phyloP scores from a whole-genome alignment of 2,113 vertebrate species.

The Cyphomyrus discorhynchus region DNA sequence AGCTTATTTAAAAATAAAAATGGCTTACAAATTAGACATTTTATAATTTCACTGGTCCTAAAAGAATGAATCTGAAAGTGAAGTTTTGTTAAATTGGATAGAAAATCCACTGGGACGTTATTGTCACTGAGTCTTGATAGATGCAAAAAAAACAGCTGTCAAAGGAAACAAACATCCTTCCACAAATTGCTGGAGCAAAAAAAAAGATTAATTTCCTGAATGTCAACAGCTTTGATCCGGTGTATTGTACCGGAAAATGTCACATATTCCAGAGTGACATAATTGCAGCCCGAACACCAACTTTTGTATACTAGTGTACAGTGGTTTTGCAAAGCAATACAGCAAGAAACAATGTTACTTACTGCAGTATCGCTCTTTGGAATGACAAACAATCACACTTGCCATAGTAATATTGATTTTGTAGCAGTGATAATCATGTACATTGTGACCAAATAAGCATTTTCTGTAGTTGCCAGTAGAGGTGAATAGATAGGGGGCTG shows the following conservation, averaged over 20 bases:
- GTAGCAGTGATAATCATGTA: not conserved
- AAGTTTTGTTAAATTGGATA: not conserved
- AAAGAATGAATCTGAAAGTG: not conserved
- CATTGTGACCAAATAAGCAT: not conserved
- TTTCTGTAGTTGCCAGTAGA: not conserved
- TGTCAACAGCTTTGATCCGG: not conserved
- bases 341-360: not conserved
- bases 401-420: not conserved
- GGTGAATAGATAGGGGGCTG: no score
- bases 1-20: not conserved
- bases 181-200: slow-evolving; percentile 3
- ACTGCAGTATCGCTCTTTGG: not conserved
- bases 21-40: not conserved
- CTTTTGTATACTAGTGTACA: not conserved
- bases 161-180: not conserved
- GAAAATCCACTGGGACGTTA: not conserved
- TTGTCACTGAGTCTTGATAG: slow-evolving; percentile 7
- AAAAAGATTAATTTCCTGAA: not conserved
- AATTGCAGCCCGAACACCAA: not conserved
- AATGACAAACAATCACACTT: not conserved
- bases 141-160: not conserved
- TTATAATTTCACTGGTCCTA: not conserved
- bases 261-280: not conserved
- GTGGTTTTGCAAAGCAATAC: not conserved
- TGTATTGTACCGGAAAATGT: not conserved